These are phyloP conservation scores for Eubasilissa splendida DNA, from an alignment of 2,888 invertebrate species.

Conservation along the genomic window DNA sequence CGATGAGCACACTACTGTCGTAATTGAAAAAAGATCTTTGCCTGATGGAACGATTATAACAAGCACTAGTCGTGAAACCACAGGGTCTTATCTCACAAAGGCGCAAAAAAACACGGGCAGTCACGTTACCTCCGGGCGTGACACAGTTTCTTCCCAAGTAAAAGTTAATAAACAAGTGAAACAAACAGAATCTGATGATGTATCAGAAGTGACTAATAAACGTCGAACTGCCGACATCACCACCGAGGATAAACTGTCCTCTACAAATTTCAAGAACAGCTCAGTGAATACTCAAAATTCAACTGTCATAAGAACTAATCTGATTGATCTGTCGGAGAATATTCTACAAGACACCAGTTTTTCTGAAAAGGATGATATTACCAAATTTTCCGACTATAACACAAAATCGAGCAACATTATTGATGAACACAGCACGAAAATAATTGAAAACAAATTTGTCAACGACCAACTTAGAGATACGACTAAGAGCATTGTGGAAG, in stretches of 20 bases:
- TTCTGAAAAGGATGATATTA: constrained; percentile 21
- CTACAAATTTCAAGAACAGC: neutral
- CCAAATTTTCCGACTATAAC: constrained; percentile 8
- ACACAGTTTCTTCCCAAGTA: constrained; percentile 1
- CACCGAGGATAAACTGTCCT: constrained; percentile 15
- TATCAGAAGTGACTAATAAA: constrained; percentile 10
- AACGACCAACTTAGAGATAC: constrained; percentile 28
- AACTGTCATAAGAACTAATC: constrained; percentile 18
- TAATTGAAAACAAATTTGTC: constrained; percentile 7
- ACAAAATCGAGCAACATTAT: constrained; percentile 10
- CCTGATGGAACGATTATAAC: constrained; percentile 79
- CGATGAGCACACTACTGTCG: constrained; percentile 78
- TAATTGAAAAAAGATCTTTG: constrained; percentile 78
- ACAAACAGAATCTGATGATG: constrained; percentile 30
- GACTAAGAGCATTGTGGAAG: constrained; percentile 23
- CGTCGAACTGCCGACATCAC: constrained; percentile 5
- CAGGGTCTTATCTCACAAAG: constrained; percentile 59
- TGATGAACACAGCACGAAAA: constrained; percentile 21
- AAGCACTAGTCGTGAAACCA: constrained; percentile 79
- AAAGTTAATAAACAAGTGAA: constrained; percentile 6
- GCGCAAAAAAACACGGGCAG: constrained; percentile 45
- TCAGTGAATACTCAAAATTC: neutral
- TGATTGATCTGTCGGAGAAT: constrained; percentile 16
- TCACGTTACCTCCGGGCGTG: neutral
- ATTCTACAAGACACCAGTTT: constrained; percentile 12